Evolutionary conservation across 2,797 vertebrate genomes (phyloP).

Genomic region (Myoxocephalus aenaeus): DNA sequence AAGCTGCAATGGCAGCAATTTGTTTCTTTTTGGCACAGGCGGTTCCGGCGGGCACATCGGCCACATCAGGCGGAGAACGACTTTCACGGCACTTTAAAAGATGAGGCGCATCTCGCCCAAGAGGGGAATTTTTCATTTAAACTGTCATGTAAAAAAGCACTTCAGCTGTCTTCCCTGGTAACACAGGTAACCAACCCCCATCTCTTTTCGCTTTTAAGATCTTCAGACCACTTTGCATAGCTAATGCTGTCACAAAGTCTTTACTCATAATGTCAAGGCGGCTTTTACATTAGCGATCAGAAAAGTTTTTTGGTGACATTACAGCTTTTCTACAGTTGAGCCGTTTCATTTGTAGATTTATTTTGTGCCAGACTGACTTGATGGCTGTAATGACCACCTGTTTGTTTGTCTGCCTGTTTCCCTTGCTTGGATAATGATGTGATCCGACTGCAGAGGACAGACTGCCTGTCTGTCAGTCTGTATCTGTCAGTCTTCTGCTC

Average conservation of each 20-base stretch:
- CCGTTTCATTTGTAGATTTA: background rate
- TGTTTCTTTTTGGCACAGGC: conserved; percentile 43
- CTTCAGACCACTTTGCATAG: conserved; percentile 32
- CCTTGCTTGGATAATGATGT: background rate
- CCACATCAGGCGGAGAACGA: conserved; percentile 18
- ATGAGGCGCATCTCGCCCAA: conserved; percentile 18
- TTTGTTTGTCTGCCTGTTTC: background rate
- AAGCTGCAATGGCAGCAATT: conserved; percentile 56
- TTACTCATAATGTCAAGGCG: background rate
- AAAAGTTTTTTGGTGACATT: background rate
- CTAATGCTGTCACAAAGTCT: conserved; percentile 23
- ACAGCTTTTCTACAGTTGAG: background rate
- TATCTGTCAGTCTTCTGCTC: conserved; percentile 15
- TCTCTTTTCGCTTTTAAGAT: conserved; percentile 11
- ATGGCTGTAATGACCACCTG: background rate
- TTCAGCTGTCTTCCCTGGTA: conserved; percentile 23
- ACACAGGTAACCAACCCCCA: conserved; percentile 35
- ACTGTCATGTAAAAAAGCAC: conserved; percentile 55
- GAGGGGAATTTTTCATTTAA: conserved; percentile 49
- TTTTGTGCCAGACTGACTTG: background rate
- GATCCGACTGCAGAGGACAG: conserved; percentile 1
- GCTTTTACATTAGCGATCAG: background rate
- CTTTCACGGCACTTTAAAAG: conserved; percentile 49
- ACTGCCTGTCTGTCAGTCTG: background rate
- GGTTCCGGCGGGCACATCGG: conserved; percentile 19